These are phyloP conservation scores for Oncorhynchus clarkii DNA, from an alignment of 2,113 vertebrate species.

Conservation along the genomic window DNA sequence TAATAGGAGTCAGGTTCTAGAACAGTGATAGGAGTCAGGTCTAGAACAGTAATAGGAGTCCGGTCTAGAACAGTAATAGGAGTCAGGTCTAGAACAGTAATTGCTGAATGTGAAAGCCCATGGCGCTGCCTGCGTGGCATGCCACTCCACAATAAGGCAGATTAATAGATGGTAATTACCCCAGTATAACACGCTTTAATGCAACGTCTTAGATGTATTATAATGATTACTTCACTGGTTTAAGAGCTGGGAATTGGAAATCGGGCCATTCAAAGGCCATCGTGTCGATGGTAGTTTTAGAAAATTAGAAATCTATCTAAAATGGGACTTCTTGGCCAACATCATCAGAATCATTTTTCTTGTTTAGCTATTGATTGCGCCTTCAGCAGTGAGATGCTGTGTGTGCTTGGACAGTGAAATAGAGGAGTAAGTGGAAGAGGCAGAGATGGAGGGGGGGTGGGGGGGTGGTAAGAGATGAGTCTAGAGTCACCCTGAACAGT, in stretches of 20 bases:
- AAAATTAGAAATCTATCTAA: slow-evolving; percentile 63
- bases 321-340: slow-evolving; percentile 50
- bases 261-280: slow-evolving; percentile 43
- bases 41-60: no score
- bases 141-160: slow-evolving; percentile 69
- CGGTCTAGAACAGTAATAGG: no score
- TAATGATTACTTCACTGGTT: slow-evolving; percentile 48
- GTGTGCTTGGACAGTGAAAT: slow-evolving; percentile 26
- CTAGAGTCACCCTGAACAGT: slow-evolving; percentile 66
- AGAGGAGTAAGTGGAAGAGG: slow-evolving; percentile 24
- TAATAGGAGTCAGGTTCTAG: no score
- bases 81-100: slow-evolving; percentile 53
- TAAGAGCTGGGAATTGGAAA: slow-evolving; percentile 52
- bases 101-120: slow-evolving; percentile 59
- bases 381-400: slow-evolving; percentile 14
- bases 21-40: no score
- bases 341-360: slow-evolving; percentile 66
- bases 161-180: slow-evolving; percentile 73
- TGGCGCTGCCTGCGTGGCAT: slow-evolving; percentile 41
- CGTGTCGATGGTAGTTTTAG: slow-evolving; percentile 44
- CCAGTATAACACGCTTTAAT: slow-evolving; percentile 63
- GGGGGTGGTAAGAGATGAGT: slow-evolving; percentile 58
- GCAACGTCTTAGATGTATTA: slow-evolving; percentile 60
- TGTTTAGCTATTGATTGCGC: slow-evolving; percentile 65
- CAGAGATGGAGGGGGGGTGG: slow-evolving; percentile 35